Evolutionary conservation across 2,888 invertebrate species (phyloP).

Genomic region (Lasioglossum pauxillum): DNA sequence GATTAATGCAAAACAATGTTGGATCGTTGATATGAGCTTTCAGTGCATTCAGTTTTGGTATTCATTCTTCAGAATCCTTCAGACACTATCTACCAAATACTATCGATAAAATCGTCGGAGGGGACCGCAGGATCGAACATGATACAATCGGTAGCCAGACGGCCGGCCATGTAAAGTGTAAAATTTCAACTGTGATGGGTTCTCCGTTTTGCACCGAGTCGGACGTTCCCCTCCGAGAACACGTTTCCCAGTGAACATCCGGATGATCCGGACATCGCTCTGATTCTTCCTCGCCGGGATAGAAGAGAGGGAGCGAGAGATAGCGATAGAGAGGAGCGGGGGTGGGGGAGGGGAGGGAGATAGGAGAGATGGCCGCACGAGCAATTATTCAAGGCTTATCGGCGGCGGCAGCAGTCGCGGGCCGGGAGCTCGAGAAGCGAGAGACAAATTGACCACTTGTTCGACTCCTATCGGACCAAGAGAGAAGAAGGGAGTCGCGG

Average conservation of each 20-base stretch:
- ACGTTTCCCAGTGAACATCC: not conserved
- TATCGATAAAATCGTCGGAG: not conserved
- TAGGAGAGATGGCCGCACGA: slow-evolving; percentile 13
- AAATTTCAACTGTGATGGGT: slow-evolving; percentile 60
- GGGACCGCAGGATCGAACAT: slow-evolving; percentile 8
- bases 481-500: not conserved
- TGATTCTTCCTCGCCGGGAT: slow-evolving; percentile 45
- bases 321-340: not conserved
- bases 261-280: slow-evolving; percentile 40
- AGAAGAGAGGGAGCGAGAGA: not conserved
- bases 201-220: slow-evolving; percentile 35
- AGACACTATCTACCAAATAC: not conserved
- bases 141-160: slow-evolving; percentile 30
- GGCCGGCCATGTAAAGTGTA: slow-evolving; percentile 54
- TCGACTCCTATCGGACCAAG: slow-evolving; percentile 13
- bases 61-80: not conserved
- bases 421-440: not conserved
- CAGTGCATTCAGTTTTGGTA: not conserved
- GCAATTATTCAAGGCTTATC: slow-evolving; percentile 8
- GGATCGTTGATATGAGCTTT: not conserved
- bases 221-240: slow-evolving; percentile 13
- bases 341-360: not conserved
- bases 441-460: slow-evolving; percentile 50
- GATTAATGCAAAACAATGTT: not conserved
- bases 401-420: not conserved